phyloP scores from a whole-genome alignment of 2,888 invertebrate species.

The Deilephila elpenor region DNA sequence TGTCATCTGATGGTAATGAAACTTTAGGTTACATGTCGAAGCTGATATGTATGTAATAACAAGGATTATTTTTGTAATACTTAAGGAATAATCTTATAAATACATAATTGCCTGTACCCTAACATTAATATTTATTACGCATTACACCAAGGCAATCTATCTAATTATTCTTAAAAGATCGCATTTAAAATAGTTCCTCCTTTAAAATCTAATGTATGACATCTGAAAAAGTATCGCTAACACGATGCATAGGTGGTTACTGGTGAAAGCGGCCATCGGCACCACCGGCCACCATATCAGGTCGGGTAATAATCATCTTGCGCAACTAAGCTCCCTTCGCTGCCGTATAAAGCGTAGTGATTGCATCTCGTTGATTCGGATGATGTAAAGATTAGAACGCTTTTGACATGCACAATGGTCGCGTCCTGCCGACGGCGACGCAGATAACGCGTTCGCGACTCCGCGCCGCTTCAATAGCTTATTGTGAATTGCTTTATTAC shows the following conservation, averaged over 20 bases:
- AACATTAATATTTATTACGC: too few relatives aligned
- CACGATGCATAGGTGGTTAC: slow-evolving; percentile 24
- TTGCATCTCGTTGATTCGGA: slow-evolving; percentile 15
- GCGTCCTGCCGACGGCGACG: slow-evolving; percentile 14
- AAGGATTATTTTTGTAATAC: too few relatives aligned
- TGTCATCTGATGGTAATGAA: too few relatives aligned
- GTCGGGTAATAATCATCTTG: slow-evolving; percentile 33
- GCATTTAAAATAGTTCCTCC: neutral
- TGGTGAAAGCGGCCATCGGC: slow-evolving; percentile 49
- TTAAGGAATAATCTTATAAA: too few relatives aligned
- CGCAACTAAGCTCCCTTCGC: slow-evolving; percentile 29
- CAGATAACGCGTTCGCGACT: neutral
- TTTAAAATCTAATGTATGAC: neutral
- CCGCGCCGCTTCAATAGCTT: neutral
- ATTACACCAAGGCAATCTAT: too few relatives aligned
- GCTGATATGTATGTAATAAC: too few relatives aligned
- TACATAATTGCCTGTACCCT: too few relatives aligned
- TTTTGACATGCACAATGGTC: slow-evolving; percentile 21
- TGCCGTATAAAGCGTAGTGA: slow-evolving; percentile 35
- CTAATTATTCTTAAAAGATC: too few relatives aligned
- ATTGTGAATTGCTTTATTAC: slow-evolving; percentile 13
- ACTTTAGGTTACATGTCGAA: too few relatives aligned
- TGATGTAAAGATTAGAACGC: slow-evolving; percentile 15
- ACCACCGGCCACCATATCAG: slow-evolving; percentile 32
- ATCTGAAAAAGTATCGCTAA: slow-evolving; percentile 35